phyloP scores from a whole-genome alignment of 2,888 invertebrate genomes.

The Escarpia spicata region DNA sequence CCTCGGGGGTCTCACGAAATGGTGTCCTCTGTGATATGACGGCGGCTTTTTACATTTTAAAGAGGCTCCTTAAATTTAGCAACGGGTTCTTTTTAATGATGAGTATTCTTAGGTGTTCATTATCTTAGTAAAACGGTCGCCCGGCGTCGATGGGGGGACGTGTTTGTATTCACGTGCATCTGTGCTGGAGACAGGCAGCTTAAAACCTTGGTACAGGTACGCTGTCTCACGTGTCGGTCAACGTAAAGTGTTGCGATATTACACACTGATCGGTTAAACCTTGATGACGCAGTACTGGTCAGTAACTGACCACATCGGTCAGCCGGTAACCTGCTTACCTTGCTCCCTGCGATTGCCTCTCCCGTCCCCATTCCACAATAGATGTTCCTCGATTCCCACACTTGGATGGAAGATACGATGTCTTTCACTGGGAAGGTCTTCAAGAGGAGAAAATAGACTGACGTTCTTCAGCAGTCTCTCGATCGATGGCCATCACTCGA shows the following conservation, averaged over 20 bases:
- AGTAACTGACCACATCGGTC: neutral
- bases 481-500: neutral
- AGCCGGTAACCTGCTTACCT: neutral
- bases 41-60: too few species aligned
- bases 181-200: neutral
- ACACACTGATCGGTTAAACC: neutral
- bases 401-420: neutral
- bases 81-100: too few species aligned
- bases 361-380: neutral
- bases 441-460: neutral
- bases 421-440: neutral
- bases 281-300: neutral
- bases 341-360: neutral
- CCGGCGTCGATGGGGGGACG: neutral
- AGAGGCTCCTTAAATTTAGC: too few species aligned
- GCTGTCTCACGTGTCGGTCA: neutral
- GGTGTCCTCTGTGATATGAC: too few species aligned
- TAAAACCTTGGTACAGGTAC: neutral
- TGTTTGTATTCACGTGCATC: neutral
- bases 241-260: neutral
- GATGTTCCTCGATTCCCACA: neutral
- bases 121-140: too few species aligned
- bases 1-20: too few species aligned
- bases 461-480: neutral
- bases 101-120: too few species aligned